Percentiles rank a stretch among this genome's conserved stretches.
Conservation (phyloP, 2,797 vertebrate species). For the Orestias chungarensis region DNA sequence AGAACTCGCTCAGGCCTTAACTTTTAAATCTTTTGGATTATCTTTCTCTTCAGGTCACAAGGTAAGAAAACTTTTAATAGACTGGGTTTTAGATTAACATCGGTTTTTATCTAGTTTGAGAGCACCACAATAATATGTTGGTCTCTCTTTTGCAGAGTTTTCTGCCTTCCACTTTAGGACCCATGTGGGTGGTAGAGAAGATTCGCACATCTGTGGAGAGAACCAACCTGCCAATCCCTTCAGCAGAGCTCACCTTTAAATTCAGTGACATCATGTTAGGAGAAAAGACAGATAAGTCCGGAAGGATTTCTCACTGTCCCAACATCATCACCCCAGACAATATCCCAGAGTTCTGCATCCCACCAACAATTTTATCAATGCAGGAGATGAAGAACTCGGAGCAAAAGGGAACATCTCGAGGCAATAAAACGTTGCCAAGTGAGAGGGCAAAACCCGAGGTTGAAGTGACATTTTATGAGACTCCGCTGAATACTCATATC, state of each 20-base stretch:
- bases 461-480: constrained; percentile 48
- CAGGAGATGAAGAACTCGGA: constrained; percentile 68
- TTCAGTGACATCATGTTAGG: constrained; percentile 80
- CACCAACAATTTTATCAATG: constrained; percentile 80
- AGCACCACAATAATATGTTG: not conserved
- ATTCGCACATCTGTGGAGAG: constrained; percentile 80
- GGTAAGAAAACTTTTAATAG: constrained; percentile 59
- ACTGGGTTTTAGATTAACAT: not conserved
- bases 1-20: constrained; percentile 32
- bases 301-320: constrained; percentile 78
- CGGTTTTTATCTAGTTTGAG: not conserved
- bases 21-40: constrained; percentile 43
- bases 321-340: constrained; percentile 93
- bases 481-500: constrained; percentile 73
- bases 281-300: constrained; percentile 74
- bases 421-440: constrained; percentile 39
- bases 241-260: constrained; percentile 76
- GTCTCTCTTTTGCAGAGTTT: constrained; percentile 52
- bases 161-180: constrained; percentile 30
- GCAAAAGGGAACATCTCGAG: constrained; percentile 47
- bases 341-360: constrained; percentile 95
- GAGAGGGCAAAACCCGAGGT: constrained; percentile 56
- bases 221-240: constrained; percentile 72
- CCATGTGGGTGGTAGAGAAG: constrained; percentile 83
- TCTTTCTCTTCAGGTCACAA: constrained; percentile 36